Conservation (phyloP, 1,140 invertebrate species). For the Elymnias hypermnestra region DNA sequence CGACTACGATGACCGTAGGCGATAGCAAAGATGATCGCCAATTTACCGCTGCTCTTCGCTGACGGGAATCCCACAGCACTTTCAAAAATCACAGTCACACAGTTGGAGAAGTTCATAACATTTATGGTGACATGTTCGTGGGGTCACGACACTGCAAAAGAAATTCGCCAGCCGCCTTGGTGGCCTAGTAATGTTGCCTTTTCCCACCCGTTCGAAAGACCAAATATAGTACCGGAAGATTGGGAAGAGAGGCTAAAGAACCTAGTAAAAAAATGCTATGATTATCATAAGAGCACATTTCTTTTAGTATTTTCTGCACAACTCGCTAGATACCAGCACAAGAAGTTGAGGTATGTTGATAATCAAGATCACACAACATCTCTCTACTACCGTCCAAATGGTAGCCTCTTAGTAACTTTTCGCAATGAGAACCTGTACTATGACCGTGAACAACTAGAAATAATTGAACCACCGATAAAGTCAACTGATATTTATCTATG, state of each 20-base stretch:
- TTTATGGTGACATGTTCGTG: conserved; percentile 86
- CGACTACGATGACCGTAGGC: conserved; percentile 62
- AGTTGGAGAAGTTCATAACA: conserved; percentile 82
- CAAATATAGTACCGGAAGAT: conserved; percentile 65
- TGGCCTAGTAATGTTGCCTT: conserved; percentile 82
- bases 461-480: conserved; percentile 32
- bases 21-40: conserved; percentile 77
- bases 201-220: conserved; percentile 78
- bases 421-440: conserved; percentile 84
- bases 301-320: conserved; percentile 83
- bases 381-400: conserved; percentile 79
- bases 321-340: conserved; percentile 79
- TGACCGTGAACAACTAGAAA: conserved; percentile 62
- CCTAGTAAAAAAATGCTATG: conserved; percentile 82
- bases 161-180: conserved; percentile 79
- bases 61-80: conserved; percentile 82
- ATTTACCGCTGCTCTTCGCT: conserved; percentile 82
- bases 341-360: conserved; percentile 81
- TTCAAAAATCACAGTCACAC: conserved; percentile 77
- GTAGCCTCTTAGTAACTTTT: conserved; percentile 83
- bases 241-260: conserved; percentile 80
- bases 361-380: conserved; percentile 85
- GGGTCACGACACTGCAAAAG: conserved; percentile 78
- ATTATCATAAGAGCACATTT: conserved; percentile 83
- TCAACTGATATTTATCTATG: conserved; percentile 83